Conservation (phyloP, 2,888 invertebrate genomes). For the Azorinus chamasolen region DNA sequence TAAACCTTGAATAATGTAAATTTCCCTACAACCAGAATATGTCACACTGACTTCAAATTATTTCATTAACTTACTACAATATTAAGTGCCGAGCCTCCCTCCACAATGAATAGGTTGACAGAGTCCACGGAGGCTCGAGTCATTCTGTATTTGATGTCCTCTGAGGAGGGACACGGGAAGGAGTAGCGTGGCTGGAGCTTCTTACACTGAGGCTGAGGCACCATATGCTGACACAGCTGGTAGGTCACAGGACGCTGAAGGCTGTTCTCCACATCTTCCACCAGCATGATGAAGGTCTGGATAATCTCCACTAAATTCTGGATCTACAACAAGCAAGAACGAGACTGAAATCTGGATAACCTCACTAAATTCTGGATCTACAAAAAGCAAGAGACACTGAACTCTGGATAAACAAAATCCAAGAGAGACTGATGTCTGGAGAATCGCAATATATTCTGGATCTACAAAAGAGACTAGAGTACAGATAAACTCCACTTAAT, state of each 20-base stretch:
- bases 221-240: conserved; percentile 87
- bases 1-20: too few species aligned
- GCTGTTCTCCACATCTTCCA: conserved; percentile 96
- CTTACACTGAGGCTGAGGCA: conserved; percentile 89
- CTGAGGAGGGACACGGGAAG: conserved; percentile 92
- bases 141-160: conserved; percentile 97
- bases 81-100: conserved; percentile 94
- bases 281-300: conserved; percentile 95
- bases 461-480: too few species aligned
- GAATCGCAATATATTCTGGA: too few species aligned
- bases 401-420: too few species aligned
- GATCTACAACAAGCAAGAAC: too few species aligned
- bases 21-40: too few species aligned
- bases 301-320: conserved; percentile 95
- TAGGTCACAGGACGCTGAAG: conserved; percentile 93
- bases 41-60: too few species aligned
- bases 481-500: too few species aligned
- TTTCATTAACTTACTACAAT: conserved; percentile 91
- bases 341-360: too few species aligned
- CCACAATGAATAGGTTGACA: conserved; percentile 95
- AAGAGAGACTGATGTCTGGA: too few species aligned
- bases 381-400: too few species aligned
- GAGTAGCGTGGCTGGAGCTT: conserved; percentile 86
- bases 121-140: conserved; percentile 89
- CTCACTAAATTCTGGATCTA: too few species aligned